A percentile compares a stretch with the other conserved stretches of the same genome.
Conservation (phyloP, 2,888 invertebrate species). For the Cylindroiulus punctatus region DNA sequence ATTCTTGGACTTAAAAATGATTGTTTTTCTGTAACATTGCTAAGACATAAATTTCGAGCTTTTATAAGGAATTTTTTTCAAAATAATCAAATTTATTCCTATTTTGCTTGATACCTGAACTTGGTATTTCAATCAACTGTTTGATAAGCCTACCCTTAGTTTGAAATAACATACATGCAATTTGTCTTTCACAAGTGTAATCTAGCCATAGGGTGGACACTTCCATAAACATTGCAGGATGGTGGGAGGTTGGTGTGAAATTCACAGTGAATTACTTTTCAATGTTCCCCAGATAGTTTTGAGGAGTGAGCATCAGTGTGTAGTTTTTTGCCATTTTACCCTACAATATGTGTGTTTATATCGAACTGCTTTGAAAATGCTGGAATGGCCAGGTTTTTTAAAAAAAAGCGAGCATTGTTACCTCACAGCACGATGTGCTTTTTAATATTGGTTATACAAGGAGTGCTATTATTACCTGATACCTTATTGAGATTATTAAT, state of each 20-base stretch:
- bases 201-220: background rate
- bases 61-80: no score
- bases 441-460: background rate
- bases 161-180: no score
- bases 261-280: background rate
- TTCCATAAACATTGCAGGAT: background rate
- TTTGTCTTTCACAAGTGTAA: background rate
- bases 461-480: background rate
- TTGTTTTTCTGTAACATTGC: no score
- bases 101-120: no score
- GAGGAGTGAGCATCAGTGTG: background rate
- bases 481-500: constrained; percentile 27
- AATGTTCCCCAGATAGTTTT: background rate
- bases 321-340: background rate
- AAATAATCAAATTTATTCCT: no score
- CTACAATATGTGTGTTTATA: background rate
- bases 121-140: no score
- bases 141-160: no score
- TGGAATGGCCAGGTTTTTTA: background rate
- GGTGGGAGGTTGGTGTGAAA: background rate
- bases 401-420: background rate
- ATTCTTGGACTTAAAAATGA: no score
- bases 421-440: background rate
- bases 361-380: background rate
- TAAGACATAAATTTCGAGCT: no score